Percentiles rank a stretch among this genome's conserved stretches.
Evolutionary conservation across 2,888 invertebrate species (phyloP).

Genomic region (Gryllus longicercus): DNA sequence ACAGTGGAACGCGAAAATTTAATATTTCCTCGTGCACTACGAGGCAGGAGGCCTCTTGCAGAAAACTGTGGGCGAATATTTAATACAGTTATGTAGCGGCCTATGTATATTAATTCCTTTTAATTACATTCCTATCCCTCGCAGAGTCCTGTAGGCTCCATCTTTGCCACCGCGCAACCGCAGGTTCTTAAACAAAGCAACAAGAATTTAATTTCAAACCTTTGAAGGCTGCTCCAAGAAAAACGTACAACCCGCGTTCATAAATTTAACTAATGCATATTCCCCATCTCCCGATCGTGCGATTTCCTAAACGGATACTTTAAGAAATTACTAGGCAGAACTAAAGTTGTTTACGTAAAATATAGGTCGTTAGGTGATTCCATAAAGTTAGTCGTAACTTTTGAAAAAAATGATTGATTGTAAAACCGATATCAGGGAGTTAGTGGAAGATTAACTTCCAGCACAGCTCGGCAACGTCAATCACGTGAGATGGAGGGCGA

Average conservation of each 20-base stretch:
- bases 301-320: not conserved
- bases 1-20: not conserved
- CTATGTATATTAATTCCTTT: not conserved
- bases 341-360: constrained; percentile 1
- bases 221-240: not conserved
- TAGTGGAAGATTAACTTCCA: constrained; percentile 7
- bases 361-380: constrained; percentile 1
- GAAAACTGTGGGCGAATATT: not conserved
- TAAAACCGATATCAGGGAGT: constrained; percentile 1
- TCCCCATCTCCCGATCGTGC: not conserved
- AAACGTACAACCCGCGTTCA: not conserved
- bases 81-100: not conserved
- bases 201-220: not conserved
- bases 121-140: not conserved
- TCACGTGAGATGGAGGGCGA: not conserved
- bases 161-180: not conserved
- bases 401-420: constrained; percentile 17
- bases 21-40: not conserved
- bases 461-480: not conserved
- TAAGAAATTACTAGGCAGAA: constrained; percentile 6
- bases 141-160: not conserved
- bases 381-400: constrained; percentile 11
- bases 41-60: not conserved
- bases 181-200: not conserved
- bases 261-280: constrained; percentile 5